Base-by-base conservation (phyloP, 2,888 invertebrate species). In the Tenthredo distinguenda region DNA sequence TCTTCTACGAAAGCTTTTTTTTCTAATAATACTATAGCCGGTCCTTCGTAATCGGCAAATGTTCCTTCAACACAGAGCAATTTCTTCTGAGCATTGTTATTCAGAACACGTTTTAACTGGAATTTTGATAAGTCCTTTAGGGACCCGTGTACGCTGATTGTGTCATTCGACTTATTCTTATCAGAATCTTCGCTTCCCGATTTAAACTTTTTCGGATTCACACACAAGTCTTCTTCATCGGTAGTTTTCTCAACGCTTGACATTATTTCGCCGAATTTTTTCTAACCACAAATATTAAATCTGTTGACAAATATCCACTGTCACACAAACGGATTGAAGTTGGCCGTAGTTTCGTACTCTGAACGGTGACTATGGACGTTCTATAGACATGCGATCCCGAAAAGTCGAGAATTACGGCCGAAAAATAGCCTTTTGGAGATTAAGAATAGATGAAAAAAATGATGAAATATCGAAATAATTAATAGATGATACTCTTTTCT, bases 1-100 rank as follows among this genome's bases (percentile, higher is more conserved):
- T 96, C 95, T 87, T 96, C 96, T 62, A 95, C 95, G 92, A 98
- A 98, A 71, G 96, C 96, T 91, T 96, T 96, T 93, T 98, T 98
- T 92, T 98, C 98, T 65, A 98, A 94, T 88, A 98, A 93, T 85
- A 98, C 94, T 87, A 98, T 94, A 26, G 97, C 98, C 87, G 95
- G 94, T 89, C 95, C 95, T 90, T 95, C 94, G 86, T 86, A 86
- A 86, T 95, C 95, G 86, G 94, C 93, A 89, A 97, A 97, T 87
- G 94, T 95, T 26, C 98, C 98, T 89, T 96, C 95, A 71, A 97
- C 92, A 93, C 95, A 96, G 90, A 97, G 95, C 7, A 95, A 95
- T 94, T 98, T 98, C 62, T 96, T 95, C 85, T 95, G 95, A 0
- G 96, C 96, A 91, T 97, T 97, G 91, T 96, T 97, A 89, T 95